These are phyloP conservation scores for Rhabditophanes sp. DNA, from an alignment of 2,888 invertebrate species.

Conservation along the genomic window DNA sequence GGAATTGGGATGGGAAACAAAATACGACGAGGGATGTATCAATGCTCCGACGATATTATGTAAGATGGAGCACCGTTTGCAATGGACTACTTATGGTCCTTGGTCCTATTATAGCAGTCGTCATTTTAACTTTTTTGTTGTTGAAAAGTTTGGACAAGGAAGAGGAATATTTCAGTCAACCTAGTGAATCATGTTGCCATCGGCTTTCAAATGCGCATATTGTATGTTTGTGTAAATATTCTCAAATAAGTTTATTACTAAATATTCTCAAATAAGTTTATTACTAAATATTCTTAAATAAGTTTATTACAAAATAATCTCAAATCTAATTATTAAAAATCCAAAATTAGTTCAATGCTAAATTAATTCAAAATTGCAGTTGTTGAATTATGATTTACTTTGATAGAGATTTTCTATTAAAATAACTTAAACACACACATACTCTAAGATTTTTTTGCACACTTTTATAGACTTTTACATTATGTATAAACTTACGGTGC, in stretches of 20 bases:
- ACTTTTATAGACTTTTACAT: not conserved
- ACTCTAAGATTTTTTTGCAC: slow-evolving; percentile 4
- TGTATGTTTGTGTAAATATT: slow-evolving; percentile 4
- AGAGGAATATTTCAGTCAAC: slow-evolving; percentile 12
- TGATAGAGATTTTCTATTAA: slow-evolving; percentile 1
- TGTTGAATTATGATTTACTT: no score
- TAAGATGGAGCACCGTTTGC: slow-evolving; percentile 18
- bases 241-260: not conserved
- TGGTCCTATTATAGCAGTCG: slow-evolving; percentile 32
- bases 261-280: not conserved
- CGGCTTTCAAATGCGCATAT: slow-evolving; percentile 9
- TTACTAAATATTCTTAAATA: not conserved
- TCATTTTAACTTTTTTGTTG: slow-evolving; percentile 29
- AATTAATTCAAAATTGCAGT: no score
- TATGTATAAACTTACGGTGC: not conserved
- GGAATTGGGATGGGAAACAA: slow-evolving; percentile 9
- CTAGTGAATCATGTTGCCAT: slow-evolving; percentile 11
- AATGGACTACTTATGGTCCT: slow-evolving; percentile 32
- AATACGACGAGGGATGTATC: slow-evolving; percentile 2
- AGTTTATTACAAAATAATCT: not conserved
- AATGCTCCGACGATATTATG: slow-evolving; percentile 11
- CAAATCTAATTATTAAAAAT: not conserved
- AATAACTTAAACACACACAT: slow-evolving; percentile 3
- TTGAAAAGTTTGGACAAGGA: slow-evolving; percentile 22
- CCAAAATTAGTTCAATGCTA: no score